Conservation (phyloP, 2,113 vertebrate genomes). For the Antechinus flavipes region DNA sequence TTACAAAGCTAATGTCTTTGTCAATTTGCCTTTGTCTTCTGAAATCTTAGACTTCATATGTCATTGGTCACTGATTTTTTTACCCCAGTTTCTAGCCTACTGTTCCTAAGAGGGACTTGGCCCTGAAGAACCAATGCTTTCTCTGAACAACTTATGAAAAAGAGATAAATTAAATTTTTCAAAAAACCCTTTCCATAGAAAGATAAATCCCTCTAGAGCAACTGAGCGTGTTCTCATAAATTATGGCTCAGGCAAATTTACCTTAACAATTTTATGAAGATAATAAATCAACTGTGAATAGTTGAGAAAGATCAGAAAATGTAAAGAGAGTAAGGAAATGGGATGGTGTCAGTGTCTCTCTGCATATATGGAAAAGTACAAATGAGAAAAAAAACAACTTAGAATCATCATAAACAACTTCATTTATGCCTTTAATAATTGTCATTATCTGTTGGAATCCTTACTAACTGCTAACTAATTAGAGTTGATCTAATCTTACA, state of each 20-base stretch:
- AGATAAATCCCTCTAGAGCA: conserved; percentile 35
- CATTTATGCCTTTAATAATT: neutral
- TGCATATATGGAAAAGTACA: neutral
- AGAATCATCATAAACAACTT: conserved; percentile 5
- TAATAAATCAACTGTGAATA: conserved; percentile 53
- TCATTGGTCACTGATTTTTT: neutral
- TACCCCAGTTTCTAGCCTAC: neutral
- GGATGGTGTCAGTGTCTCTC: neutral
- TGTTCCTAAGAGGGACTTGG: neutral
- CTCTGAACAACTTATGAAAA: conserved; percentile 22
- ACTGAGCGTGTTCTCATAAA: conserved; percentile 45
- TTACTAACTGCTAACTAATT: no score
- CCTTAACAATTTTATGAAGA: conserved; percentile 65
- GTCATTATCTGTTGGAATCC: neutral
- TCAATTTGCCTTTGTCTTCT: neutral
- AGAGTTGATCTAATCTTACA: no score
- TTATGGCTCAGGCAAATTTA: conserved; percentile 40
- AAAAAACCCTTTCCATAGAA: conserved; percentile 17
- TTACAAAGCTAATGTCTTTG: neutral
- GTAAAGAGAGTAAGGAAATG: neutral
- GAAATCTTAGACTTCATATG: neutral
- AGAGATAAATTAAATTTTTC: conserved; percentile 23
- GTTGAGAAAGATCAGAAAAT: neutral
- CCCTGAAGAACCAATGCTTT: neutral
- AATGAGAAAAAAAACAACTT: neutral